phyloP scores from a whole-genome alignment of 2,113 vertebrate species.

The Ageneiosus marmoratus region DNA sequence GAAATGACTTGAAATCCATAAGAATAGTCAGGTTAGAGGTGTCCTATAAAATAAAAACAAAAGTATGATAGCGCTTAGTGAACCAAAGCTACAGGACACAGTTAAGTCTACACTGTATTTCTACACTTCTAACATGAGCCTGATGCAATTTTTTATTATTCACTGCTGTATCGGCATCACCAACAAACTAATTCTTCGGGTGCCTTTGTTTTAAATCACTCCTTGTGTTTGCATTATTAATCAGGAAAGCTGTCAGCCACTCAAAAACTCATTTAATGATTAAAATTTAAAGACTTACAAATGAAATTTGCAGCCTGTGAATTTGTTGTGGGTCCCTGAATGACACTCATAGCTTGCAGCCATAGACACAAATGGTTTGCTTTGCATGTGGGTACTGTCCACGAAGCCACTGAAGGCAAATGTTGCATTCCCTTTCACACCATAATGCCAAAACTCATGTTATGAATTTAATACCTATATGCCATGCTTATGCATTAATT shows the following conservation, averaged over 20 bases:
- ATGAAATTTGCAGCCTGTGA: constrained; percentile 23
- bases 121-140: background rate
- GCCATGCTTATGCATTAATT: constrained; percentile 25
- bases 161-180: background rate
- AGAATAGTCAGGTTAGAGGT: background rate
- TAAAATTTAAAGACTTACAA: constrained; percentile 46
- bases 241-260: constrained; percentile 20
- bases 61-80: background rate
- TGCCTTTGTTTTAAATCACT: constrained; percentile 8
- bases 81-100: background rate
- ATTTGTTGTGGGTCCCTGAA: constrained; percentile 28
- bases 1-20: background rate
- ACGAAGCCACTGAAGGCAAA: constrained; percentile 5
- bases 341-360: constrained; percentile 9
- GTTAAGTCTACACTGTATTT: background rate
- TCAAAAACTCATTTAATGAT: constrained; percentile 44
- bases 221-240: constrained; percentile 35
- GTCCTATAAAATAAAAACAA: background rate
- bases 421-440: background rate
- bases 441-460: constrained; percentile 2
- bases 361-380: constrained; percentile 8
- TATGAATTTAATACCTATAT: constrained; percentile 27
- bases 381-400: constrained; percentile 11
- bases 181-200: background rate
- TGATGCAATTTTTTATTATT: background rate